These are phyloP conservation scores for Biston betularia DNA, from an alignment of 2,888 invertebrate species.

Conservation along the genomic window DNA sequence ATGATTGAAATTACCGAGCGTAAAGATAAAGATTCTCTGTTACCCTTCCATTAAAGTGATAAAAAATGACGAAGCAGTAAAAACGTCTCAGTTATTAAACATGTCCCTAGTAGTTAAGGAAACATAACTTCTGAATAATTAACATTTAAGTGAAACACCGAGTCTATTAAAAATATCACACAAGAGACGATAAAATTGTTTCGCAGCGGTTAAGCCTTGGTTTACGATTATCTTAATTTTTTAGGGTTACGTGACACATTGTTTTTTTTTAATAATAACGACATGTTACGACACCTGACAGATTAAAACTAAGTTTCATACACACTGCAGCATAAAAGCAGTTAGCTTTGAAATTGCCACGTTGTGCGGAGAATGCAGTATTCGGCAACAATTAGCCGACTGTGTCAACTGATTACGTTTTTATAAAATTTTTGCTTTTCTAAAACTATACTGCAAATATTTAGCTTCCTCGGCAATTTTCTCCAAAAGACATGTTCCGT, in stretches of 20 bases:
- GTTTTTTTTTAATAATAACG: too few species aligned
- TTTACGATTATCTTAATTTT: not conserved
- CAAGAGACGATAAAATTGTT: constrained; percentile 5
- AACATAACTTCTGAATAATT: constrained; percentile 17
- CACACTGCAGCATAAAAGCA: constrained; percentile 54
- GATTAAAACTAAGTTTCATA: constrained; percentile 41
- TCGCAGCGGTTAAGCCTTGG: not conserved
- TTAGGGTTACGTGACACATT: too few species aligned
- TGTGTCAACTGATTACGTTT: constrained; percentile 30
- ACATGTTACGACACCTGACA: too few species aligned
- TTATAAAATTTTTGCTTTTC: constrained; percentile 16
- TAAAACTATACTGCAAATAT: not conserved
- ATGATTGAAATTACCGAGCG: constrained; percentile 6
- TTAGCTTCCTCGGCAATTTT: not conserved
- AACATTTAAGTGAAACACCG: constrained; percentile 8
- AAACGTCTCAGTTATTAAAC: constrained; percentile 7
- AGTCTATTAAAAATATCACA: constrained; percentile 4
- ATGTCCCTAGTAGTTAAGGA: constrained; percentile 18
- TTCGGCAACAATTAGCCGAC: constrained; percentile 59
- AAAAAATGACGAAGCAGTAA: constrained; percentile 16
- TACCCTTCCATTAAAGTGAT: constrained; percentile 14
- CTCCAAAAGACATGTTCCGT: too few species aligned
- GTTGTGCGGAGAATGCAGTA: constrained; percentile 47
- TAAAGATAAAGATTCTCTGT: constrained; percentile 2
- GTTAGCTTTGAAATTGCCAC: constrained; percentile 63